Base-by-base conservation (phyloP, 2,888 invertebrate genomes). In the Villa cingulata region DNA sequence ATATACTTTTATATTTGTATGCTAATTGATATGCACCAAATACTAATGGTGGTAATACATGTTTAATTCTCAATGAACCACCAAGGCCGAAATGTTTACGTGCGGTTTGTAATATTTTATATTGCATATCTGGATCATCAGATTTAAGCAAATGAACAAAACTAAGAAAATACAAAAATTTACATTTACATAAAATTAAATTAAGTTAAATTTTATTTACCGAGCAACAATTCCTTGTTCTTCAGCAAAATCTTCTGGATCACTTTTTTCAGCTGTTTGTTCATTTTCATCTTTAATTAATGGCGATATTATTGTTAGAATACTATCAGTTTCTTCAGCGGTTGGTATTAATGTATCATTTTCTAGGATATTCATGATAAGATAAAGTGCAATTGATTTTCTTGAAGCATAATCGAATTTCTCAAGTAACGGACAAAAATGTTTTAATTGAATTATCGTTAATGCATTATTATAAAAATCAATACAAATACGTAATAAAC, bases 241-340 rank as follows among this genome's bases (percentile, higher is more conserved):
- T 65, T 98, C 98, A 29, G 88, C 85, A 65, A 97, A 90, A 68
- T 97, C 97, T 62, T 98, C 97, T 0, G 82, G 77, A 65, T 92
- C 92, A 1, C 80, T 76, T 46, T 81, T 80, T n/a, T 77, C 77
- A 14, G 56, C 65, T 50, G 71, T 63, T 40, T 64, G 59, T 59
- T 86, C 85, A 0, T 80, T 74, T 57, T 89, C 89, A 60, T 95
- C 92, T 56, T 82, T 81, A 12, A 96, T 83, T 50, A 97, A 66
- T 1, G 94, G 87, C 10, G 83, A 79, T 36, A 96, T 75, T 72
- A 97, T 82, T 1, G 76, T 74, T 50, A 92, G 70, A 27, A 91
- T 76, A 4, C 78, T 72, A 55, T 89, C 88, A 20, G 84, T 86
- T 73, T 95, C 86, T 55, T 95, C 92, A 45, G 87, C 88, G 0